Conservation (phyloP, 2,797 vertebrate species). For the Acrocephalus scirpaceus region DNA sequence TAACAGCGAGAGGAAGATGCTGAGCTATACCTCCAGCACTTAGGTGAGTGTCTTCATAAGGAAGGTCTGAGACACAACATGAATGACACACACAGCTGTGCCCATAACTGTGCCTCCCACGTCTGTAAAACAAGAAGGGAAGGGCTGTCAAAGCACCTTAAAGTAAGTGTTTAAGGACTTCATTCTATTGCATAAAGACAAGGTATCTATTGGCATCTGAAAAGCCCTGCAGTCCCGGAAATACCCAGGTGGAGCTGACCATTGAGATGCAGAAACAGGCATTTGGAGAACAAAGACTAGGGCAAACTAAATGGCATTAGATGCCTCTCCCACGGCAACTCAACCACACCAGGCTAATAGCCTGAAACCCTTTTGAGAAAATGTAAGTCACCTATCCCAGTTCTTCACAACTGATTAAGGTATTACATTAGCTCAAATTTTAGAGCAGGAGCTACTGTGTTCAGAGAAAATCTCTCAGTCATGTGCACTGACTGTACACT, state of each 20-base stretch:
- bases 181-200: neutral
- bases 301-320: neutral
- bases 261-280: neutral
- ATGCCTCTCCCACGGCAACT: neutral
- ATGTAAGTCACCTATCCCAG: neutral
- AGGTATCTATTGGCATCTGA: neutral
- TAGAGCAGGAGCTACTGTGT: neutral
- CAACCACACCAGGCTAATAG: neutral
- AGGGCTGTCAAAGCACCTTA: neutral
- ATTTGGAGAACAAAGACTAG: neutral
- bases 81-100: neutral
- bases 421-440: neutral
- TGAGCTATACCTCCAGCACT: neutral
- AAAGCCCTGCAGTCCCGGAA: neutral
- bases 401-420: neutral
- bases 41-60: neutral
- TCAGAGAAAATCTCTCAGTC: neutral
- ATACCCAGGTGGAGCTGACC: neutral
- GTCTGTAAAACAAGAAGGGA: neutral
- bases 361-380: neutral
- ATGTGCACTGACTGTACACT: neutral
- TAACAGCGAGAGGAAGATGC: neutral
- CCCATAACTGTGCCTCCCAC: neutral
- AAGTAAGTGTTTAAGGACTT: neutral
- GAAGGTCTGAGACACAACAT: neutral